Conservation (phyloP, 2,797 vertebrate species). For the Argyrosomus regius region DNA sequence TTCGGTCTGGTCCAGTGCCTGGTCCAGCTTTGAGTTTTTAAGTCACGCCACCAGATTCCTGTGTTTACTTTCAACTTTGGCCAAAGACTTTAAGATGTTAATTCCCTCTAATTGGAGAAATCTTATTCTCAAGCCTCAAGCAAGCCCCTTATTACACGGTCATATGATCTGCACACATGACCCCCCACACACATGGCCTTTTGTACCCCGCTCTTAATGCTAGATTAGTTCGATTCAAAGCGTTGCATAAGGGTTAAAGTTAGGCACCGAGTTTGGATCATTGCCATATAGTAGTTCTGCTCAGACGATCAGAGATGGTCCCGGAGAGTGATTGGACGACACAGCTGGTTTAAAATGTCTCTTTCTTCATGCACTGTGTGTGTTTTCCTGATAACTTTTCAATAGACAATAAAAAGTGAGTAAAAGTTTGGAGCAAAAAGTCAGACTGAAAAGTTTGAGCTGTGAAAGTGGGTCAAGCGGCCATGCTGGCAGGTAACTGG, state of each 20-base stretch:
- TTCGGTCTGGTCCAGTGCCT: slow-evolving; percentile 27
- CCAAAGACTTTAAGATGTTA: slow-evolving; percentile 67
- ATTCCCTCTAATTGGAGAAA: slow-evolving; percentile 81
- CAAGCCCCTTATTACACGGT: slow-evolving; percentile 32
- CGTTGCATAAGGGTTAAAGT: slow-evolving; percentile 50
- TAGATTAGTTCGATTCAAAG: slow-evolving; percentile 49
- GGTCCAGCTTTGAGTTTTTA: slow-evolving; percentile 45
- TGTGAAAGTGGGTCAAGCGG: neutral
- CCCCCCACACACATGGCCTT: slow-evolving; percentile 48
- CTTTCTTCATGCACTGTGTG: neutral
- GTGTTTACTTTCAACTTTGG: slow-evolving; percentile 56
- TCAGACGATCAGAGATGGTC: neutral
- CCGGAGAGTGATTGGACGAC: neutral
- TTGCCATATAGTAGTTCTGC: neutral
- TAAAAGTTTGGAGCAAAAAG: neutral
- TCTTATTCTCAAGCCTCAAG: slow-evolving; percentile 37
- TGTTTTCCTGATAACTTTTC: neutral
- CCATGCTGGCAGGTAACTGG: neutral
- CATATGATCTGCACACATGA: slow-evolving; percentile 74
- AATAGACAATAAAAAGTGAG: neutral
- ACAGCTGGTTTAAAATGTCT: neutral
- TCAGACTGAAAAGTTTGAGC: neutral
- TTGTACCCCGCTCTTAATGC: slow-evolving; percentile 58
- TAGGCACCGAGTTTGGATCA: slow-evolving; percentile 17
- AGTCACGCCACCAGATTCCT: slow-evolving; percentile 68